These are phyloP conservation scores for Anguilla japonica DNA, from an alignment of 2,113 vertebrate species.

Conservation along the genomic window DNA sequence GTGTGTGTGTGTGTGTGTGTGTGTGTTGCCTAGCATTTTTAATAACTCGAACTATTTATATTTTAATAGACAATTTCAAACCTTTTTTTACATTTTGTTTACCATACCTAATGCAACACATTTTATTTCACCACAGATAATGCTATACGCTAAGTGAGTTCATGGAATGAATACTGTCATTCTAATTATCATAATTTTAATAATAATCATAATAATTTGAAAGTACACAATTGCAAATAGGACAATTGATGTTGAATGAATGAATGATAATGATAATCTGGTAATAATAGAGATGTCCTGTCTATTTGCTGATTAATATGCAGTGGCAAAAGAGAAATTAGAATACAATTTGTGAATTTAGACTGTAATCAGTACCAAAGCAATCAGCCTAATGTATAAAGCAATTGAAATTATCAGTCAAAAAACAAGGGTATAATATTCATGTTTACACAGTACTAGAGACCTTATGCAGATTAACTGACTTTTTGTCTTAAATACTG, in stretches of 20 bases:
- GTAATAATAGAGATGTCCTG: conserved; percentile 20
- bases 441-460: conserved; percentile 25
- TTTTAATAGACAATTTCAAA: conserved; percentile 7
- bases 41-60: background rate
- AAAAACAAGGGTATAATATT: conserved; percentile 28
- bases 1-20: too few species aligned
- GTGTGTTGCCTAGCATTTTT: background rate
- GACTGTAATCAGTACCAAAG: conserved; percentile 21
- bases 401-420: conserved; percentile 29
- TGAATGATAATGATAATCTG: conserved; percentile 10
- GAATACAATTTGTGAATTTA: conserved; percentile 16
- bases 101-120: background rate
- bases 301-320: conserved; percentile 29
- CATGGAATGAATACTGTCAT: background rate
- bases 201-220: conserved; percentile 14
- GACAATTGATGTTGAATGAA: background rate
- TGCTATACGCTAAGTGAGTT: background rate
- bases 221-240: conserved; percentile 1
- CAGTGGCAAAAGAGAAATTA: conserved; percentile 28
- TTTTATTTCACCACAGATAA: conserved; percentile 13
- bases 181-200: background rate
- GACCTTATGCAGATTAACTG: conserved; percentile 12
- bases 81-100: conserved; percentile 9
- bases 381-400: conserved; percentile 23
- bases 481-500: conserved; percentile 24